Conservation (phyloP, 2,888 invertebrate species). For the Pristionchus japonicus region DNA sequence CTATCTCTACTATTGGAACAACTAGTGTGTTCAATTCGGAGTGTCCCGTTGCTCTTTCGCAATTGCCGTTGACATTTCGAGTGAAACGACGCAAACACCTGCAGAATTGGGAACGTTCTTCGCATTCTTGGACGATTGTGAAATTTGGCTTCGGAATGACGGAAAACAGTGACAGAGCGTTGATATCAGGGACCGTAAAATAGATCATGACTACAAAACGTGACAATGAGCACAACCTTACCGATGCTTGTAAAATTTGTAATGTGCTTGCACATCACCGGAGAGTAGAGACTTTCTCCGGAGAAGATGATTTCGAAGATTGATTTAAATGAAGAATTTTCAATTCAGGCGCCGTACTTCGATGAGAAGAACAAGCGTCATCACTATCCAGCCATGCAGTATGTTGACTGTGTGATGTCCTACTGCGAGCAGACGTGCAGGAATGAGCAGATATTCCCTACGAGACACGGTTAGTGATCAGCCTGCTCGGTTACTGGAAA, state of each 20-base stretch:
- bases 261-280: no score
- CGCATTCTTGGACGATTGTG: neutral
- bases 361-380: conserved; percentile 72
- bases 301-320: neutral
- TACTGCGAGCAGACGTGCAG: conserved; percentile 67
- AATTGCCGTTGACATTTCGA: neutral
- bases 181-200: no score
- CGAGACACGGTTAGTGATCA: conserved; percentile 75
- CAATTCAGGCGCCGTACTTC: conserved; percentile 63
- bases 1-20: no score
- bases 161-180: neutral
- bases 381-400: conserved; percentile 70
- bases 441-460: conserved; percentile 71
- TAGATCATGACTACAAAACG: no score
- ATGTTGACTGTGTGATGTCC: conserved; percentile 72
- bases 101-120: neutral
- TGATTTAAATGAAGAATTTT: neutral
- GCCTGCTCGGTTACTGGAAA: no score
- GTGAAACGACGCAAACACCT: neutral
- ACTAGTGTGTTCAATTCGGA: no score
- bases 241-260: no score
- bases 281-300: neutral
- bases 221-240: no score
- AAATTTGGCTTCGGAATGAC: neutral
- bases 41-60: no score